phyloP scores from a whole-genome alignment of 2,797 vertebrate genomes.

The Cossypha caffra region DNA sequence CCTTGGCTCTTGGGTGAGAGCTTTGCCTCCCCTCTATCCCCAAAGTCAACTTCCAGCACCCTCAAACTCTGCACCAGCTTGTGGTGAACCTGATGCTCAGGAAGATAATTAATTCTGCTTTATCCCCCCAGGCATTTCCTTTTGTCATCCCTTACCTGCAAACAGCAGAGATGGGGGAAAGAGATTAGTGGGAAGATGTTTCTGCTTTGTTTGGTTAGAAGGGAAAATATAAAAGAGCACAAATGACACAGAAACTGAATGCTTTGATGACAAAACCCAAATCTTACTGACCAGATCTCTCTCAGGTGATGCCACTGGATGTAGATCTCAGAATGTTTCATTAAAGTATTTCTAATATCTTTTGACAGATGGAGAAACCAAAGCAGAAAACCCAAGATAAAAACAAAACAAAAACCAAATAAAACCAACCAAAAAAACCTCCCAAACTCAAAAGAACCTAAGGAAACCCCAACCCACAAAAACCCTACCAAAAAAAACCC shows the following conservation, averaged over 20 bases:
- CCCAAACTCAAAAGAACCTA: background rate
- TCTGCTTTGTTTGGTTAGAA: background rate
- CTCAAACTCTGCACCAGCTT: background rate
- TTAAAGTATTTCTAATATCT: background rate
- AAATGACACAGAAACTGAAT: background rate
- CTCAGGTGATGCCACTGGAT: background rate
- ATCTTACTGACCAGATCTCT: background rate
- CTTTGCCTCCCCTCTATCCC: background rate
- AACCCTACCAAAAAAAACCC: too few relatives aligned
- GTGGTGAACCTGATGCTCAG: background rate
- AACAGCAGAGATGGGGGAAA: background rate
- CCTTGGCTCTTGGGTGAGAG: background rate
- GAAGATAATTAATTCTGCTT: background rate
- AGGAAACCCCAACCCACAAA: background rate
- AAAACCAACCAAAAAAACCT: accelerated
- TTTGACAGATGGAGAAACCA: background rate
- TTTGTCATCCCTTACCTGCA: background rate
- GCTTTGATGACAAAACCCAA: background rate
- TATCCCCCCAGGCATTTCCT: background rate
- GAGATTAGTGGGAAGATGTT: background rate
- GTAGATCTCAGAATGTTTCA: background rate
- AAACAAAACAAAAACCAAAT: background rate
- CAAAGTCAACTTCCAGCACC: background rate
- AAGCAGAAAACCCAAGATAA: background rate
- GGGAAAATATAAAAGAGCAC: background rate